Evolutionary conservation across 2,888 invertebrate genomes (phyloP).

Genomic region (Clistopyga incitator): DNA sequence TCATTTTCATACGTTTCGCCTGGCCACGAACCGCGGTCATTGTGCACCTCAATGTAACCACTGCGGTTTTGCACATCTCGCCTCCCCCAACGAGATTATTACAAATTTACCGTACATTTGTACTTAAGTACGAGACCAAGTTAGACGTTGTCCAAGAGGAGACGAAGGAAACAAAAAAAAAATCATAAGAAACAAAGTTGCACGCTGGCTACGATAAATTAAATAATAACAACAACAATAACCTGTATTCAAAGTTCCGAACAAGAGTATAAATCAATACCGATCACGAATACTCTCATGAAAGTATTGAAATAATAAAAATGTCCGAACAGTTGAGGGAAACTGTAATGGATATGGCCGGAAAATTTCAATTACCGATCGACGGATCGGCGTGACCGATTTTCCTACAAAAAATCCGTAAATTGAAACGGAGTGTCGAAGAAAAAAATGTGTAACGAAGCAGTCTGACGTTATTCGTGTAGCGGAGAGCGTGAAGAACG

Average conservation of each 20-base stretch:
- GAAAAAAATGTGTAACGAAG: neutral
- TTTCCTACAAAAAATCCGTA: neutral
- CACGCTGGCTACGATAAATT: no score
- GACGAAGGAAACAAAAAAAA: no score
- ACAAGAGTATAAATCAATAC: neutral
- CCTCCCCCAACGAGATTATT: neutral
- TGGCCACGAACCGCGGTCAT: neutral
- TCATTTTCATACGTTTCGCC: constrained; percentile 3
- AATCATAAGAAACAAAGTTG: no score
- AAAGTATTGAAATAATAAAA: no score
- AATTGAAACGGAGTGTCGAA: neutral
- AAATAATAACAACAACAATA: no score
- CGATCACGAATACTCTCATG: no score
- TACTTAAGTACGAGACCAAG: neutral
- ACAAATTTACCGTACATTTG: neutral
- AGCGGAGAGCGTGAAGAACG: constrained; percentile 19
- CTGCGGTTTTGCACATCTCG: neutral
- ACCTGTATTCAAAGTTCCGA: no score
- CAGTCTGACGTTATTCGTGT: neutral
- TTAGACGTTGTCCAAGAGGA: no score
- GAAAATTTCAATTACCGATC: neutral
- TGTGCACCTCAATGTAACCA: neutral
- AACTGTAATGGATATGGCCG: neutral
- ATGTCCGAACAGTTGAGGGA: neutral
- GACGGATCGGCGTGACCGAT: no score